A percentile compares a stretch with the other conserved stretches of the same genome.
These are phyloP conservation scores for Atethmia centrago DNA, from an alignment of 2,888 invertebrate genomes.

Conservation along the genomic window DNA sequence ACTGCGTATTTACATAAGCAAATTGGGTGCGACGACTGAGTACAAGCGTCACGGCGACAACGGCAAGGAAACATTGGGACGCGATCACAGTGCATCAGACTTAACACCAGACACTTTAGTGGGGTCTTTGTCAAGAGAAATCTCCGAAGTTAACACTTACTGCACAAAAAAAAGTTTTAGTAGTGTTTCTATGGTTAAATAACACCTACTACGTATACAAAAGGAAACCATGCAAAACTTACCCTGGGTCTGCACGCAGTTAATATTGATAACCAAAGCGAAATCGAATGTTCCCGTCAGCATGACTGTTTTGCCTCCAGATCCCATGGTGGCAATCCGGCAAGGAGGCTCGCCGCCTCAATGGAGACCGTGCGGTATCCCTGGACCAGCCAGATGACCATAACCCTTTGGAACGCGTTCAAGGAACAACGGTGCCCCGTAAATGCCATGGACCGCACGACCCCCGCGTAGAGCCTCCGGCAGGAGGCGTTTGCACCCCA, in stretches of 20 bases:
- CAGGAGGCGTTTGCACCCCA: too few species aligned
- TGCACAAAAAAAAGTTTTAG: neutral
- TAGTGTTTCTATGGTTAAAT: neutral
- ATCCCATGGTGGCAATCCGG: too few species aligned
- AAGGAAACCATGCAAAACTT: neutral
- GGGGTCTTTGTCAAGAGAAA: neutral
- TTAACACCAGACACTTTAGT: slow-evolving; percentile 33
- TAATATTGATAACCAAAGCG: neutral
- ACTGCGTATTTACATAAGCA: slow-evolving; percentile 90
- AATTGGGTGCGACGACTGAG: slow-evolving; percentile 87
- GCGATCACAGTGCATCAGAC: slow-evolving; percentile 67
- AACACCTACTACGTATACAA: neutral
- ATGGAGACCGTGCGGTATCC: too few species aligned
- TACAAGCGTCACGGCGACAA: slow-evolving; percentile 68
- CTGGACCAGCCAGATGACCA: too few species aligned
- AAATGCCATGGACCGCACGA: too few species aligned
- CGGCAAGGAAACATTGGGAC: slow-evolving; percentile 66
- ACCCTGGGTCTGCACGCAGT: neutral
- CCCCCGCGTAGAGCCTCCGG: too few species aligned
- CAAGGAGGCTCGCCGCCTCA: too few species aligned
- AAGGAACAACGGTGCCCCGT: too few species aligned
- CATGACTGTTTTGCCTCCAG: too few species aligned
- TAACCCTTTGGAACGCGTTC: too few species aligned
- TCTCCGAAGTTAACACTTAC: too few species aligned
- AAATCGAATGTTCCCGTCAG: neutral